Evolutionary conservation across 2,113 vertebrate species (phyloP), one percentile per base, ranked within the genome.

Genomic region (Chionomys nivalis): DNA sequence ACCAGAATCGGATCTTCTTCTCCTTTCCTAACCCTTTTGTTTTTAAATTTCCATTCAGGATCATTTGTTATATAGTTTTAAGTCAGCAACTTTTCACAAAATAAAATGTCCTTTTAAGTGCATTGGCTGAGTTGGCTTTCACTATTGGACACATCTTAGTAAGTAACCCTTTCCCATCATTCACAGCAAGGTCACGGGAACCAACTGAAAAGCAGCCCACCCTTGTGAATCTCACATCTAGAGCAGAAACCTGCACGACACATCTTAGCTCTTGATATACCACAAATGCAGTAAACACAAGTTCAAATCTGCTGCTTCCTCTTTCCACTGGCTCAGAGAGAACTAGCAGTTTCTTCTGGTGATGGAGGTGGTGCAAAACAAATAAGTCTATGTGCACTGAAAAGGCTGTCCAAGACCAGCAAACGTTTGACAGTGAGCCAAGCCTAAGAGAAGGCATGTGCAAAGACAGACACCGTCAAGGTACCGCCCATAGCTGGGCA

Each of bases 261-360:
- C 42, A 87, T 88, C 61, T 17, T 3, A 36, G 42, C 44, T 73
- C n/a, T 91, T n/a, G 8, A 61, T 23, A 39, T 23, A 66, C 92
- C 63, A 9, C 42, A 33, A 5, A 42, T 4, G 28, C 63, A 91
- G 65, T 66, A 23, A 86, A 72, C 49, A 39, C 75, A 58, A 52
- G 87, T 21, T 36, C 65, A 85, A 73, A 93, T 76, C 90, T 86
- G 65, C 90, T 88, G 70, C 90, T 94, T 94, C 78, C 83, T 90
- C 87, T 91, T 76, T 76, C 55, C 75, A 61, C 17, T n/a, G 77
- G 65, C 93, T 81, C 88, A 68, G 92, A 92, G 86, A 88, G 87
- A 79, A 65, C 42, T 47, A 26, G 44, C 65, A 36, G 65, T 65
- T 90, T 61, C 83, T 31, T 93, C 83, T 42, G 78, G 91, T 85